Evolutionary conservation across 2,888 invertebrate genomes (phyloP), one percentile per base, ranked within the genome.

Genomic region (Himalopsyche kuldschensis): DNA sequence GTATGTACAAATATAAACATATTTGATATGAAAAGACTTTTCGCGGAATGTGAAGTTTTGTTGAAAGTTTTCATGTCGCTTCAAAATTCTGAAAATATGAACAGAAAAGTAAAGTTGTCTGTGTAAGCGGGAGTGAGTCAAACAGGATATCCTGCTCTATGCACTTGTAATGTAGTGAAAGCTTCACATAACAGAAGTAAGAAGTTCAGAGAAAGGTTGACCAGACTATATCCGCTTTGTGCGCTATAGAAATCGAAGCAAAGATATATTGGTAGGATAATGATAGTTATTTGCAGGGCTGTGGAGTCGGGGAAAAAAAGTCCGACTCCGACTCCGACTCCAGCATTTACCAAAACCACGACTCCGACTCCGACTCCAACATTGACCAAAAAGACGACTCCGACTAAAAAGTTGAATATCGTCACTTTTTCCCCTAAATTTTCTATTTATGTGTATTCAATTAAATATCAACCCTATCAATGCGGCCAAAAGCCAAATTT

Each of bases 141-240:
- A 76, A 76, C 76, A 76, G 76, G 76, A 76, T 76, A 76, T 76
- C 76, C 76, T 76, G 41, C 24, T 35, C n/a, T 24, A 35, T 69
- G 69, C 69, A 30, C 69, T 69, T 69, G 69, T 69, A 69, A 69
- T 69, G 69, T 69, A 27, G 69, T 24, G 69, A 69, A 69, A 69
- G 69, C 69, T n/a, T 69, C 27, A 11, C 30, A 69, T 24, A 69
- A 69, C 69, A 69, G 27, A 69, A 55, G 20, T 11, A 27, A 27
- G 15, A 27, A 27, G 30, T 69, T 27, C 15, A 69, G 4, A 69
- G 69, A 15, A 69, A 69, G 69, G 27, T 69, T 69, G 69, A 69
- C 69, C 30, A 69, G 69, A 69, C 69, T 69, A 69, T 69, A 4
- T 69, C 30, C 69, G 27, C 69, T 69, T 27, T 69, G 30, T 69